Evolutionary conservation across 2,113 vertebrate genomes (phyloP), one percentile per base, ranked within the genome.

Genomic region (Pseudolaguvia tuberculata): DNA sequence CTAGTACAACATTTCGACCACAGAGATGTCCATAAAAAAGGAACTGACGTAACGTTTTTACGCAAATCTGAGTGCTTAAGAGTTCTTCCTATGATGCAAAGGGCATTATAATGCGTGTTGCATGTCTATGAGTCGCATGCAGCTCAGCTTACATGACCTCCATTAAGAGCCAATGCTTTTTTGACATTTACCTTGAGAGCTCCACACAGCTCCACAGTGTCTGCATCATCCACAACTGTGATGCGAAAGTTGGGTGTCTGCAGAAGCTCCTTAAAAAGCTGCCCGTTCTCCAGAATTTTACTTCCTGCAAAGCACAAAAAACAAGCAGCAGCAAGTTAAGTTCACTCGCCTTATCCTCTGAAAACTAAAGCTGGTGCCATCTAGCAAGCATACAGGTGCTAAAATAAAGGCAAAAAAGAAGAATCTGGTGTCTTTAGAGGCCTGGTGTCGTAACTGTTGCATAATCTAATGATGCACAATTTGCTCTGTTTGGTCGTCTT

Each of bases 221-320:
- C 93, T 1, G 92, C 94, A 27, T 96, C 93, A 0, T 93, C 90
- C 18, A 96, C 94, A 29, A 96, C 94, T 0, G 92, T 94, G 70
- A 94, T 94, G 58, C 94, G 86, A 73, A 96, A 95, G 83, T 94
- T 94, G 20, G 94, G 92, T 2, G 93, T 94, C 84, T 94, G 93
- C 71, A 94, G 84, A 59, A 97, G 93, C 62, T 96, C 94, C 83
- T 96, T 97, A 87, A 97, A 96, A 73, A 97, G 88, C 58, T 91
- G 85, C 35, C 95, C 95, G 0, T 96, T 93, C 80, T 93, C 88
- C 80, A 93, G 73, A n/a, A 93, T 65, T 86, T 91, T 94, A 83
- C 92, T 93, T 75, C 94, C 94, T 97, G 70, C 61, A 59, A 67
- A 68, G 47, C 73, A 75, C 14, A 15, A 53, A 31, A 72, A 35